A percentile compares a stretch with the other conserved stretches of the same genome.
Evolutionary conservation across 92 coral and sea anemone genomes (phyloP).

Genomic region (Actinostola sp.): DNA sequence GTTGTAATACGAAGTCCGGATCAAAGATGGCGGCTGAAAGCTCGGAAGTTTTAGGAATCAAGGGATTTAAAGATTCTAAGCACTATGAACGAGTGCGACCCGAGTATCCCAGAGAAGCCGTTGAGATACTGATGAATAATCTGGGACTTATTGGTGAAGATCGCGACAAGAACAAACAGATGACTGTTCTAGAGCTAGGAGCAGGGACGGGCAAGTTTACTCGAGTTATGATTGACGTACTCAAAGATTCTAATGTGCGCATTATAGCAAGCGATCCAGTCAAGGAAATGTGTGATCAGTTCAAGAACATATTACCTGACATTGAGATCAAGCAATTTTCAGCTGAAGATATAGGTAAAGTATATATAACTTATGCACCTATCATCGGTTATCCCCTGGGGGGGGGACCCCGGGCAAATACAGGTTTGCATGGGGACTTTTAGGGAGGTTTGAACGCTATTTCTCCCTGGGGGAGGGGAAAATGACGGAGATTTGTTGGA

Average conservation of each 20-base stretch:
- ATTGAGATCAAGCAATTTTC: conserved; percentile 54
- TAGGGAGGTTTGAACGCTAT: no score
- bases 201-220: conserved; percentile 81
- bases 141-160: conserved; percentile 47
- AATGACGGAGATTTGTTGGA: no score
- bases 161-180: conserved; percentile 2
- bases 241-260: conserved; percentile 37
- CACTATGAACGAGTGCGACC: conserved; percentile 68
- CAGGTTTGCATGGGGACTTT: no score
- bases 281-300: conserved; percentile 56
- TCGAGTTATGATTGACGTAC: conserved; percentile 57
- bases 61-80: conserved; percentile 58
- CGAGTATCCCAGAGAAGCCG: conserved; percentile 52
- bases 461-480: no score
- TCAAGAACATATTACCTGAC: conserved; percentile 48
- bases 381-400: no score
- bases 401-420: no score
- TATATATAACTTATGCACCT: no score
- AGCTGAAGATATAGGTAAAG: conserved; percentile 67
- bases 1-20: background rate
- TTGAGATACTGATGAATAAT: conserved; percentile 48
- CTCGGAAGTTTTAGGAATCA: conserved; percentile 22
- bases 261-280: conserved; percentile 65
- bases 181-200: conserved; percentile 66
- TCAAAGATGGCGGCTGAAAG: conserved; percentile 11